These are phyloP conservation scores for Lycocerus yunnanus DNA, from an alignment of 2,888 invertebrate species.

Conservation along the genomic window DNA sequence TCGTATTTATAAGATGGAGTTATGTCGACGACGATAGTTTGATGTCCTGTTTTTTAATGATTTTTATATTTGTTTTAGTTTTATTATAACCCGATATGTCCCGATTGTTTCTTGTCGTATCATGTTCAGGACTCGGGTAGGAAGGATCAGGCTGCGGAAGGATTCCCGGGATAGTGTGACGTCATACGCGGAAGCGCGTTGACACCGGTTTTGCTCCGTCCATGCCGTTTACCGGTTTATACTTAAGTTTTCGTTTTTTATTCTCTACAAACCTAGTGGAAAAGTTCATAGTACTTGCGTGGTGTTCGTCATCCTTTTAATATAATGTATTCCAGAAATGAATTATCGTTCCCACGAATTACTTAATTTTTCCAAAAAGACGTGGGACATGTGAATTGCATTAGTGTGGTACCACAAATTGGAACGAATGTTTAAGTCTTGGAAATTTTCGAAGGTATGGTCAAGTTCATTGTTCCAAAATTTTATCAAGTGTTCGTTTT, in stretches of 20 bases:
- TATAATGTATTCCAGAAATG: background rate
- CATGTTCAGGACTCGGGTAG: slow-evolving; percentile 33
- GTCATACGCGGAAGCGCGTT: slow-evolving; percentile 53
- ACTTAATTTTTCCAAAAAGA: background rate
- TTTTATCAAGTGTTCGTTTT: background rate
- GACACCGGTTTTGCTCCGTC: slow-evolving; percentile 43
- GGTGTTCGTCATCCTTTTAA: background rate
- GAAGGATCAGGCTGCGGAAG: slow-evolving; percentile 49
- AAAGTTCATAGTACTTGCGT: background rate
- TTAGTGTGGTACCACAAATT: slow-evolving; percentile 11
- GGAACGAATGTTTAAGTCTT: slow-evolving; percentile 51
- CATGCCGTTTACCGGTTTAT: slow-evolving; percentile 42
- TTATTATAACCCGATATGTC: slow-evolving; percentile 20
- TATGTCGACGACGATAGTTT: background rate
- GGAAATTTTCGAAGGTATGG: slow-evolving; percentile 52
- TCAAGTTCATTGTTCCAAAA: slow-evolving; percentile 29
- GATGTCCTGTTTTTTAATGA: background rate
- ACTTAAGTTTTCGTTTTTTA: slow-evolving; percentile 18
- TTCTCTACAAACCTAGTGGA: background rate
- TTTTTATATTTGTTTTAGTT: slow-evolving; percentile 7
- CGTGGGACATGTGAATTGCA: slow-evolving; percentile 14
- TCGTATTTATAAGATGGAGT: background rate
- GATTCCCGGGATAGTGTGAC: slow-evolving; percentile 55
- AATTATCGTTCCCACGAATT: background rate
- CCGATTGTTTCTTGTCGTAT: slow-evolving; percentile 36